Evolutionary conservation across 1,140 invertebrate species (phyloP), one percentile per base, ranked within the genome.

Genomic region (Drosophila pandora): DNA sequence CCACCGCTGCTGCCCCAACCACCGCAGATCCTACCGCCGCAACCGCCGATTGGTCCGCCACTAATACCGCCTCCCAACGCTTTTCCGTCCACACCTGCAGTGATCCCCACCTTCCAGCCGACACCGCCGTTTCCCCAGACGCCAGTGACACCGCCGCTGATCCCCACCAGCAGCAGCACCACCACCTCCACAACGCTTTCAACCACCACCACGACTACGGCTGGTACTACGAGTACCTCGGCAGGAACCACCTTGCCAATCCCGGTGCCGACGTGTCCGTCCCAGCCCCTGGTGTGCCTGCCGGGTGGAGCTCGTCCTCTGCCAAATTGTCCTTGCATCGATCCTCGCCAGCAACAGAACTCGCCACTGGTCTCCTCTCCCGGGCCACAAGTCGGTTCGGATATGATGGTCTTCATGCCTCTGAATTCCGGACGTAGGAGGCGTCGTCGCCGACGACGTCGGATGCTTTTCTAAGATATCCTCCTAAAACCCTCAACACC

Each of bases 241-340:
- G 17, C 55, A 9, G 78, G 62, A n/a, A 79, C 45, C 13, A 83
- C 80, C 8, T 21, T 83, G 6, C 75, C 78, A 0, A 17, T 69
- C 10, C 75, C 78, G 0, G 34, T 67, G 43, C 37, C 76, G 22
- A 76, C 83, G 1, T 91, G 90, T 69, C 90, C 90, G 1, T 13
- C 71, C 0, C 50, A 67, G 25, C 90, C 90, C 2, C 62, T 91
- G 22, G 82, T 84, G 7, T 91, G 90, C 37, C 73, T 90, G 47
- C 63, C 85, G 0, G 77, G 73, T 4, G 90, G 90, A 1, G 21
- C 62, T 4, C 61, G 64, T 8, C 90, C 90, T 0, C 34, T 90
- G 56, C 78, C 90, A 22, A 62, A 88, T 34, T 91, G 90, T 13
- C 87, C 90, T 32, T 91, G 90, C 58, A 91, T 91, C 17, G 90